These are phyloP conservation scores for Elysia chlorotica DNA, from an alignment of 1,140 invertebrate genomes.

Conservation along the genomic window DNA sequence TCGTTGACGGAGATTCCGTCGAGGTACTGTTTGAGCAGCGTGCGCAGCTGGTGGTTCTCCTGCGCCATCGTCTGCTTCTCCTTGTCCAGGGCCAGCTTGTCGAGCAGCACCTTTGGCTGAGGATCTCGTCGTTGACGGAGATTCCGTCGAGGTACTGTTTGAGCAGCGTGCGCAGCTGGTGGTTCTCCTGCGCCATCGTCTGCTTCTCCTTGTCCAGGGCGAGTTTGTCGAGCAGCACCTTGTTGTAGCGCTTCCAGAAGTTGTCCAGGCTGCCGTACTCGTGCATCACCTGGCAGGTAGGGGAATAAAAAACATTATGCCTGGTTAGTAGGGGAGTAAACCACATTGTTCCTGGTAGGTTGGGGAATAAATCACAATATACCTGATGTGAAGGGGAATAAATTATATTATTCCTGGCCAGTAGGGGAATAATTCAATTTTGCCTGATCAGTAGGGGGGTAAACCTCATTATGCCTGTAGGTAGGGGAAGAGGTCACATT, in stretches of 20 bases:
- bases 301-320: too few relatives aligned
- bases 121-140: conserved; percentile 61
- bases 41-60: conserved; percentile 60
- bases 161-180: conserved; percentile 56
- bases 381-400: too few relatives aligned
- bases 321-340: too few relatives aligned
- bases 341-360: too few relatives aligned
- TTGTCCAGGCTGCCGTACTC: conserved; percentile 58
- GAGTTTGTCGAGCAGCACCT: conserved; percentile 60
- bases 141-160: conserved; percentile 64
- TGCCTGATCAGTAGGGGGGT: too few relatives aligned
- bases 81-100: conserved; percentile 60
- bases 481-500: too few relatives aligned
- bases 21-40: conserved; percentile 62
- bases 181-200: conserved; percentile 55
- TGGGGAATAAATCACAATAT: too few relatives aligned
- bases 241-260: conserved; percentile 64
- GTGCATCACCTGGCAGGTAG: conserved; percentile 51
- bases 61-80: conserved; percentile 52
- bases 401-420: too few relatives aligned
- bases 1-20: conserved; percentile 63
- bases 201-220: conserved; percentile 60
- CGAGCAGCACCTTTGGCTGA: conserved; percentile 59
- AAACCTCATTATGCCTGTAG: too few relatives aligned
- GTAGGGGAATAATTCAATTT: too few relatives aligned